These are phyloP conservation scores for Orgyia antiqua DNA, from an alignment of 2,888 invertebrate species.

Conservation along the genomic window DNA sequence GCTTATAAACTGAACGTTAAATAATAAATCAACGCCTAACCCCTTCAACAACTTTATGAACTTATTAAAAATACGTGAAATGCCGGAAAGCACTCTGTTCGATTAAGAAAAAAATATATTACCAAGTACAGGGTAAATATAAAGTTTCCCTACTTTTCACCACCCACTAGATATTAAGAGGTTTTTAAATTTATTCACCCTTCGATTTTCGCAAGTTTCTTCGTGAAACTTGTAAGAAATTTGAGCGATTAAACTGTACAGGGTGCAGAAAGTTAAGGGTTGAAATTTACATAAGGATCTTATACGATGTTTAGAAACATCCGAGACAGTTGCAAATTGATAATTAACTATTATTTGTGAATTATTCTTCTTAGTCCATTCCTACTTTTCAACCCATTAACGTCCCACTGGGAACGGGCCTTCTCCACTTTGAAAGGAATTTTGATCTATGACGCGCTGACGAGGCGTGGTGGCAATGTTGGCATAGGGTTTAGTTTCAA, in stretches of 20 bases:
- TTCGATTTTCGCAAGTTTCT: constrained; percentile 60
- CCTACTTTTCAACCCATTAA: too few species aligned
- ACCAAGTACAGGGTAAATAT: constrained; percentile 41
- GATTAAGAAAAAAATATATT: constrained; percentile 47
- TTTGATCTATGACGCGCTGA: too few species aligned
- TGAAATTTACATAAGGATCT: constrained; percentile 68
- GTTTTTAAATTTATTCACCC: constrained; percentile 77
- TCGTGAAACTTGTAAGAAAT: constrained; percentile 53
- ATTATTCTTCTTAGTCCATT: too few species aligned
- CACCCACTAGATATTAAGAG: constrained; percentile 66
- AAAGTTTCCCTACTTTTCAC: constrained; percentile 47
- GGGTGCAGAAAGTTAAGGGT: constrained; percentile 68
- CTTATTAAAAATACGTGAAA: constrained; percentile 36
- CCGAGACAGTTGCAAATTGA: constrained; percentile 11
- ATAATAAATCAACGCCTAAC: constrained; percentile 33
- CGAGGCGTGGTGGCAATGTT: too few species aligned
- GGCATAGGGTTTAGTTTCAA: too few species aligned
- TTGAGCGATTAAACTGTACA: constrained; percentile 65
- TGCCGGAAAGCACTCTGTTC: constrained; percentile 39
- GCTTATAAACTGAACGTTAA: constrained; percentile 26
- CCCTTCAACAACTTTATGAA: constrained; percentile 30
- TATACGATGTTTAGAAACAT: constrained; percentile 24
- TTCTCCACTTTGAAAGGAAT: too few species aligned
- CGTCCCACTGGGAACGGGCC: too few species aligned
- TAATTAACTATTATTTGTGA: too few species aligned